A percentile compares a stretch with the other conserved stretches of the same genome.
Conservation (phyloP, 2,888 invertebrate species). For the Eubasilissa splendida region DNA sequence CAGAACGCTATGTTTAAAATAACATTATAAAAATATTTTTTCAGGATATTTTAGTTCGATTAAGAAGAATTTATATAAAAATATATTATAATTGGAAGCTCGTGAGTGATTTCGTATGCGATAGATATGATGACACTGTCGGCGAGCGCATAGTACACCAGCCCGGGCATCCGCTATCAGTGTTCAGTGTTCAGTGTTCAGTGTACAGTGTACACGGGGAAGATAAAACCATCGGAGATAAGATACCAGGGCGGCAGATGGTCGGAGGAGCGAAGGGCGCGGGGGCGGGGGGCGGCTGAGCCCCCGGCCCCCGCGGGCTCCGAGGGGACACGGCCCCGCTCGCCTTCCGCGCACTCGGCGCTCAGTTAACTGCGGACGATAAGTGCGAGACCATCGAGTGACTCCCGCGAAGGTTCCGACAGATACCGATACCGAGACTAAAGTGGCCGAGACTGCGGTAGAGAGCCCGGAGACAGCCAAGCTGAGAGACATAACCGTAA, state of each 20-base stretch:
- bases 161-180: not conserved
- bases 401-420: not conserved
- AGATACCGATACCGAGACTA: not conserved
- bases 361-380: constrained; percentile 7
- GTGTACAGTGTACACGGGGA: constrained; percentile 40
- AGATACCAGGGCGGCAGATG: constrained; percentile 51
- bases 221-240: constrained; percentile 45
- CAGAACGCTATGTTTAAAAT: too few relatives aligned
- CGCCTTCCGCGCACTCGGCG: constrained; percentile 3
- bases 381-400: not conserved
- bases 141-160: not conserved
- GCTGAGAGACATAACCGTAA: constrained; percentile 40
- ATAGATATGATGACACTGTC: constrained; percentile 27
- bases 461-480: constrained; percentile 14
- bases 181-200: not conserved
- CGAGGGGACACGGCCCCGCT: constrained; percentile 16
- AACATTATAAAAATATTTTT: not conserved
- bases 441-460: constrained; percentile 7
- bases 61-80: not conserved
- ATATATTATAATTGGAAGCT: not conserved
- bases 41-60: constrained; percentile 4
- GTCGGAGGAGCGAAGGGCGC: constrained; percentile 13
- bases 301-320: constrained; percentile 43
- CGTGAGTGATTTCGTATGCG: constrained; percentile 14
- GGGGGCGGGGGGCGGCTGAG: constrained; percentile 50